Conservation (phyloP, 2,113 vertebrate genomes). For the Columbina picui region DNA sequence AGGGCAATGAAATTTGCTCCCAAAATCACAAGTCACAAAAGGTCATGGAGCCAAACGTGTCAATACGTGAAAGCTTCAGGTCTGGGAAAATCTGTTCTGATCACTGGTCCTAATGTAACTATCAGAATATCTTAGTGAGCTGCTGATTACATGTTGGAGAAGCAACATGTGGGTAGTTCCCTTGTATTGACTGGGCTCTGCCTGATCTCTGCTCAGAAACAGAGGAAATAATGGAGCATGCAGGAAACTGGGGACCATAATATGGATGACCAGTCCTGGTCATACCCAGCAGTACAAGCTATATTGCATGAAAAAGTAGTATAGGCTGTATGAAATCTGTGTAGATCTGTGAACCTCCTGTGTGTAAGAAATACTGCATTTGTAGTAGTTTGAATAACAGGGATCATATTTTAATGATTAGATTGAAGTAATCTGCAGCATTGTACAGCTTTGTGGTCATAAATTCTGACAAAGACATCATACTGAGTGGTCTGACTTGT, state of each 20-base stretch:
- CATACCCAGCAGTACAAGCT: background rate
- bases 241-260: rapidly evolving
- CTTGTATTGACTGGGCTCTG: background rate
- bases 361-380: background rate
- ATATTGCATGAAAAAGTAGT: background rate
- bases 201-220: background rate
- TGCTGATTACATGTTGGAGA: background rate
- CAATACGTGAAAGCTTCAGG: background rate
- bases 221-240: background rate
- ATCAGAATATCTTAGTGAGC: background rate
- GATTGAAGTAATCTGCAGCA: background rate
- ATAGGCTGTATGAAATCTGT: background rate
- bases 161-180: background rate
- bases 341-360: rapidly evolving
- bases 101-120: background rate
- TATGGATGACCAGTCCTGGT: background rate
- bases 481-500: background rate
- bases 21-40: background rate
- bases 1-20: background rate
- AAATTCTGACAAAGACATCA: background rate
- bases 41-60: background rate
- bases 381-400: background rate
- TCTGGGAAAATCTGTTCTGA: background rate
- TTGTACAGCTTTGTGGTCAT: background rate
- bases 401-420: background rate